Percentiles rank a stretch among this genome's conserved stretches.
Conservation (phyloP, 2,888 invertebrate genomes). For the Lathronympha strigana region DNA sequence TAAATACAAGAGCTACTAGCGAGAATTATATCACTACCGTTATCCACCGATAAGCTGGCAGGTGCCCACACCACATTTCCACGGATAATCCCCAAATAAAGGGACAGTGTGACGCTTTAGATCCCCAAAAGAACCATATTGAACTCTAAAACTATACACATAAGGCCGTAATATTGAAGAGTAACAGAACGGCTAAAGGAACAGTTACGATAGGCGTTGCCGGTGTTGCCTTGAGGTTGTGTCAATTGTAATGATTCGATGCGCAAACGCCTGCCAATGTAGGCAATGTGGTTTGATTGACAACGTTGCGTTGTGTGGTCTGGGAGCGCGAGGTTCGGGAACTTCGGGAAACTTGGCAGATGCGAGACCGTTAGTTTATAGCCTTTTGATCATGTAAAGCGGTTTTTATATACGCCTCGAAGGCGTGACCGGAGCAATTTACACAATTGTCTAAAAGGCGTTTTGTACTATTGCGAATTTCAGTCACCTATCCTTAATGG, state of each 20-base stretch:
- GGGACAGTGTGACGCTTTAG: constrained; percentile 33
- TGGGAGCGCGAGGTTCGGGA: not conserved
- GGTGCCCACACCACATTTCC: constrained; percentile 48
- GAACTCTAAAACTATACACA: not conserved
- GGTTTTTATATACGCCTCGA: not conserved
- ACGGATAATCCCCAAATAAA: constrained; percentile 47
- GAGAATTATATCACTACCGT: constrained; percentile 36
- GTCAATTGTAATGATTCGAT: constrained; percentile 67
- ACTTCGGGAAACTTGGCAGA: not conserved
- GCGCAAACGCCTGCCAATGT: constrained; percentile 50
- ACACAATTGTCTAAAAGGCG: too few species aligned
- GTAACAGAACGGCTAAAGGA: constrained; percentile 45
- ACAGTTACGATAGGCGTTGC: constrained; percentile 53
- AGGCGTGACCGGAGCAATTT: too few species aligned
- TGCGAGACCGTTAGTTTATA: constrained; percentile 1
- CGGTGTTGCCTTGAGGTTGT: constrained; percentile 62
- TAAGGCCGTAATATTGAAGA: not conserved
- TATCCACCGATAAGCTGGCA: constrained; percentile 43
- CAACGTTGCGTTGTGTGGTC: constrained; percentile 45
- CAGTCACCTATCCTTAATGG: too few species aligned
- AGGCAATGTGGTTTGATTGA: constrained; percentile 53
- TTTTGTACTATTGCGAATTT: too few species aligned
- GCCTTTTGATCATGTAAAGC: not conserved
- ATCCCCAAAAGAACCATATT: constrained; percentile 18
- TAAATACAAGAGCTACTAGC: not conserved